Percentiles rank a stretch among this genome's conserved stretches.
phyloP scores from a whole-genome alignment of 2,113 vertebrate species.

The Sapajus apella region DNA sequence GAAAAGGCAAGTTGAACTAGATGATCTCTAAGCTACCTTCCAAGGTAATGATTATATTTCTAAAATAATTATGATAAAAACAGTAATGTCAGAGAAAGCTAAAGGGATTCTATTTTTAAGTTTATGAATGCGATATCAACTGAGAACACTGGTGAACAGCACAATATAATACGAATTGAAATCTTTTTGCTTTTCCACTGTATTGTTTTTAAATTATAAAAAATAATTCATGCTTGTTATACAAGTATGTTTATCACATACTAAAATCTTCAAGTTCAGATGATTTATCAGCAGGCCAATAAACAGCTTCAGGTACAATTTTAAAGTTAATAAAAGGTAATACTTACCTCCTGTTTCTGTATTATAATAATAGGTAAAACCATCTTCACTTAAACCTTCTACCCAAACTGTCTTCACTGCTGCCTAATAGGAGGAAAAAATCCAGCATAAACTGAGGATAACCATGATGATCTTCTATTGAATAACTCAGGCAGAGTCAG shows the following conservation, averaged over 20 bases:
- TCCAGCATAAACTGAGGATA: neutral
- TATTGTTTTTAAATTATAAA: neutral
- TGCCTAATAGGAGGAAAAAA: slow-evolving; percentile 71
- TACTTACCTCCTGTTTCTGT: slow-evolving; percentile 91
- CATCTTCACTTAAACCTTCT: slow-evolving; percentile 93
- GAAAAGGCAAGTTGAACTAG: slow-evolving; percentile 9
- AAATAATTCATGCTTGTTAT: neutral
- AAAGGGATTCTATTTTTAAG: slow-evolving; percentile 6
- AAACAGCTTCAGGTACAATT: neutral
- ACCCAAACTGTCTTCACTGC: slow-evolving; percentile 85
- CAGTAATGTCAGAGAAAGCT: neutral
- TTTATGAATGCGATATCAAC: neutral
- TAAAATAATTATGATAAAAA: slow-evolving; percentile 37
- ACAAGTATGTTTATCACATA: neutral
- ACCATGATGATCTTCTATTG: neutral
- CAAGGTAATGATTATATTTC: slow-evolving; percentile 16
- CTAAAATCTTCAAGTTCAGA: neutral
- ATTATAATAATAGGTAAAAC: slow-evolving; percentile 95
- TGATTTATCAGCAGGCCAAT: neutral
- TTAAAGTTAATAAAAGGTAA: slow-evolving; percentile 18
- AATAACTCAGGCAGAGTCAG: neutral
- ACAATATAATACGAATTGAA: neutral
- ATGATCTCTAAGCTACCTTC: neutral
- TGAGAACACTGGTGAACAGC: neutral
- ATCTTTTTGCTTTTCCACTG: neutral